Evolutionary conservation across 2,113 vertebrate species (phyloP), one percentile per base, ranked within the genome.

Genomic region (Gnathonemus longibarbis): DNA sequence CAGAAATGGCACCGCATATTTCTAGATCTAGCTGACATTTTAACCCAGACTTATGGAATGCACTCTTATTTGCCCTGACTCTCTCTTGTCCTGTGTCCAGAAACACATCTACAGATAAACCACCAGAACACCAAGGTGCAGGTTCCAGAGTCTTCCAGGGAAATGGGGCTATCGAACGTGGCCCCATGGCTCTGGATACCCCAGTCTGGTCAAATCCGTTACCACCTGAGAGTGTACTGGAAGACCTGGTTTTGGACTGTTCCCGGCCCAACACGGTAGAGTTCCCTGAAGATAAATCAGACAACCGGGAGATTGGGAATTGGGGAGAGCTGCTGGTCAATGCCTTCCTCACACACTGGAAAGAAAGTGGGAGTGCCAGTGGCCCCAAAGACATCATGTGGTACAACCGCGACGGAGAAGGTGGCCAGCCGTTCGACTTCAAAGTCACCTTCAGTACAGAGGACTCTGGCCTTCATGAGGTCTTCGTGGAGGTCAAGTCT

Each of bases 271-370:
- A 94, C 83, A 92, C 93, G 91, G 93, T 96, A 90, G 91, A 94
- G 90, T 49, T 96, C 1, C 89, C 91, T 0, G 93, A 94, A 0
- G 95, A 94, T 7, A 21, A 1, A 2, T 84, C 74, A 1, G 95
- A 95, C 85, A n/a, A 91, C 19, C 48, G 2, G 0, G 91, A 48
- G 0, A 95, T 96, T 3, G 96, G 96, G 0, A 90, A 93, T 53
- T 96, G 96, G 96, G 96, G 96, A 0, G 96, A 96, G 93, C 91
- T 93, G 90, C 94, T 96, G 92, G 96, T 96, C 77, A 90, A 95
- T 92, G 95, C 94, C 56, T 97, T 96, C 94, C 94, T 97, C 84
- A 92, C 91, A 17, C 90, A 95, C 90, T 97, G 96, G 96, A 92
- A 91, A 42, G 95, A 95, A 90, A 84, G 93, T 9, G 24, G 56